phyloP scores from a whole-genome alignment of 2,797 vertebrate genomes.

The Falco rusticolus region DNA sequence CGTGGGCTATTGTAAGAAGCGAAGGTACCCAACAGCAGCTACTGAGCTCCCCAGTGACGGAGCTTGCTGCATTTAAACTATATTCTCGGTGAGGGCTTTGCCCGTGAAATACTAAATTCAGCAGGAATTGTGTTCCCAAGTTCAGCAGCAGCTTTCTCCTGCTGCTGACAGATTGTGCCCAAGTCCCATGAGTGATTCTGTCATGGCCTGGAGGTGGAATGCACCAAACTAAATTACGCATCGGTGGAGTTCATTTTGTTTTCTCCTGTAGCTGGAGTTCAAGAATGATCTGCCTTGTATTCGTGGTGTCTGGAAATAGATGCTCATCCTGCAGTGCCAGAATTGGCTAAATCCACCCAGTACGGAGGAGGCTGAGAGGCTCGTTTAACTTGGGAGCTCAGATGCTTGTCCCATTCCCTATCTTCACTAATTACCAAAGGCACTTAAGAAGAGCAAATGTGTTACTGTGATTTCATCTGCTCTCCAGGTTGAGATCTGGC shows the following conservation, averaged over 20 bases:
- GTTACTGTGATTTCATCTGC: neutral
- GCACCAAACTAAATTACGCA: neutral
- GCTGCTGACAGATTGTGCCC: neutral
- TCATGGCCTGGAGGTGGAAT: neutral
- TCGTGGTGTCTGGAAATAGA: neutral
- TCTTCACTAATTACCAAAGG: neutral
- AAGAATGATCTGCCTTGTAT: neutral
- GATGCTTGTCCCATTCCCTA: neutral
- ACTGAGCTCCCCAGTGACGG: neutral
- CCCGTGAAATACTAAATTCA: neutral
- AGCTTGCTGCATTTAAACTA: neutral
- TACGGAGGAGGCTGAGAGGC: neutral
- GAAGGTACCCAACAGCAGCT: neutral
- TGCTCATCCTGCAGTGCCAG: neutral
- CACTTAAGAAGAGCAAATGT: neutral
- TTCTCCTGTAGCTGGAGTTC: neutral
- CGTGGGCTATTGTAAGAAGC: neutral
- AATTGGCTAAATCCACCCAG: neutral
- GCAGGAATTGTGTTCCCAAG: neutral
- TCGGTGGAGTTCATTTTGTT: neutral
- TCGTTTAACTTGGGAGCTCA: neutral
- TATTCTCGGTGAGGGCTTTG: neutral
- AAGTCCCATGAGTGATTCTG: neutral
- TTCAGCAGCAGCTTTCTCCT: neutral
- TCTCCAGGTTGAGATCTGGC: conserved; percentile 90